These are phyloP conservation scores for Neodiprion pinetum DNA, from an alignment of 1,140 invertebrate genomes.

Conservation along the genomic window DNA sequence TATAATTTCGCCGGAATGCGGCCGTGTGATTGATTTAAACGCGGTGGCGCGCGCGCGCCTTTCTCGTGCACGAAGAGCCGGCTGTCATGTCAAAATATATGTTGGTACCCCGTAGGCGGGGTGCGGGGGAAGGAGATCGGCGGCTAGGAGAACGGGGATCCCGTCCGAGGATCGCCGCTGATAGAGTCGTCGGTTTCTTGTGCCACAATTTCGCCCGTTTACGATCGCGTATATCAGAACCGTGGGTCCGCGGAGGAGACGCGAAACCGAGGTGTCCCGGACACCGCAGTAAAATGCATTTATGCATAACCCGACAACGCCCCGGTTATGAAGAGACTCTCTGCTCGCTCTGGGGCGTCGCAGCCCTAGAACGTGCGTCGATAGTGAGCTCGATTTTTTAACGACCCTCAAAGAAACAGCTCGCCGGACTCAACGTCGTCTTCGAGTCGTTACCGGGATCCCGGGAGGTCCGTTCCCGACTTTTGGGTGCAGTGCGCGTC, in stretches of 20 bases:
- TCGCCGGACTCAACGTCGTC: not conserved
- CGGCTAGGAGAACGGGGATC: conserved; percentile 42
- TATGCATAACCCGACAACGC: not conserved
- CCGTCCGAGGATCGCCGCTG: conserved; percentile 27
- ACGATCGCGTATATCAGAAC: conserved; percentile 43
- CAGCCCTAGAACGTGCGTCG: conserved; percentile 14
- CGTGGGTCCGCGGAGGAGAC: not conserved
- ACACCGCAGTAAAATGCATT: not conserved
- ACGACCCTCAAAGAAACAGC: not conserved
- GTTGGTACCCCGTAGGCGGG: not conserved
- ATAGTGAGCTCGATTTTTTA: not conserved
- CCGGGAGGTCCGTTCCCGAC: not conserved
- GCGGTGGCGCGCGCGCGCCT: conserved; percentile 1
- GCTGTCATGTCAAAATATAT: conserved; percentile 1
- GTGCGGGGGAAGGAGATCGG: not conserved
- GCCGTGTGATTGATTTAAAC: conserved; percentile 13
- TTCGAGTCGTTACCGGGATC: not conserved
- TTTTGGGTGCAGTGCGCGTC: not conserved
- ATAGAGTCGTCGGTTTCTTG: conserved; percentile 47
- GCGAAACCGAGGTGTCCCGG: not conserved
- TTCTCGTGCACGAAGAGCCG: conserved; percentile 11
- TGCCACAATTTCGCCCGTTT: conserved; percentile 46
- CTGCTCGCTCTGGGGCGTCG: conserved; percentile 22
- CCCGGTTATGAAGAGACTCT: too few species aligned
- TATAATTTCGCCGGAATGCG: conserved; percentile 4